Evolutionary conservation across 2,113 vertebrate species (phyloP).

Genomic region (Tringa solitaria): DNA sequence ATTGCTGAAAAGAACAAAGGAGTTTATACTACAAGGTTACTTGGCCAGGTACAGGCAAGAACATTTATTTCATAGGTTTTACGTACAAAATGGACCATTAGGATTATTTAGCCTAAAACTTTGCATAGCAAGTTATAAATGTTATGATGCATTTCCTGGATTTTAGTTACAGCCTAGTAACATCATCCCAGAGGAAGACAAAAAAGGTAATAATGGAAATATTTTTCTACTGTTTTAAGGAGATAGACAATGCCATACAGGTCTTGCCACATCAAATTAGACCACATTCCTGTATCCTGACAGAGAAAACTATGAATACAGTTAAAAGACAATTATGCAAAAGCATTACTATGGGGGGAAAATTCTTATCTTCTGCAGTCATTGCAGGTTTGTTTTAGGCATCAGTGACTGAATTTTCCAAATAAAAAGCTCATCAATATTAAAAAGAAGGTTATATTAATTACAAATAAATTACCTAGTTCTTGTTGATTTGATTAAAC

Average conservation of each 20-base stretch:
- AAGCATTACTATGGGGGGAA: not conserved
- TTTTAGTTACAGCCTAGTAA: not conserved
- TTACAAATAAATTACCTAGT: constrained; percentile 32
- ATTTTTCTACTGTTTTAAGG: not conserved
- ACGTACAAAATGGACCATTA: not conserved
- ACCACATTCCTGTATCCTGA: not conserved
- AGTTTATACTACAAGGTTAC: not conserved
- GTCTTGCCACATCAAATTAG: not conserved
- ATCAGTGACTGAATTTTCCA: not conserved
- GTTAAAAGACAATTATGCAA: not conserved
- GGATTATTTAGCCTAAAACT: not conserved
- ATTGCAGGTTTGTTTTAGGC: not conserved
- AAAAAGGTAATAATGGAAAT: not conserved
- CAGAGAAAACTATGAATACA: not conserved
- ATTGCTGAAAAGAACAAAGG: not conserved
- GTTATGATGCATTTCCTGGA: not conserved
- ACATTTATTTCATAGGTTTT: not conserved
- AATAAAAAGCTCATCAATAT: constrained; percentile 26
- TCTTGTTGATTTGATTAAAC: constrained; percentile 29
- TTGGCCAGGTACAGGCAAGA: not conserved
- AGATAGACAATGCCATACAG: not conserved
- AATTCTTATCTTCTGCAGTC: not conserved
- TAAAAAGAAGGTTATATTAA: constrained; percentile 20
- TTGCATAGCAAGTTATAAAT: not conserved
- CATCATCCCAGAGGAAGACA: not conserved